A percentile compares a stretch with the other conserved stretches of the same genome.
Evolutionary conservation across 2,797 vertebrate species (phyloP).

Genomic region (Falco concolor): DNA sequence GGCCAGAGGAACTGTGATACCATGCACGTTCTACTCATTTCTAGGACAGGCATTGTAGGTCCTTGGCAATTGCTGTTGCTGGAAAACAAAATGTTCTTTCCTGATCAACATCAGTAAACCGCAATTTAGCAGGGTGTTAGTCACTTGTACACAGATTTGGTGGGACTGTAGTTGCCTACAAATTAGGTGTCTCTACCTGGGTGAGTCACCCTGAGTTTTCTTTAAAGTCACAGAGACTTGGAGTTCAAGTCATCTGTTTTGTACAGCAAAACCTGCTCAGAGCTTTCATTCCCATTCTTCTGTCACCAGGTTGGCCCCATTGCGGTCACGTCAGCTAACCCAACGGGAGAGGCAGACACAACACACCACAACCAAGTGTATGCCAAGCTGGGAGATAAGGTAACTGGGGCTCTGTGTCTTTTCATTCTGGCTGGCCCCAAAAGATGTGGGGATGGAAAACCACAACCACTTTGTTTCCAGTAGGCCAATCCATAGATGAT

Average conservation of each 20-base stretch:
- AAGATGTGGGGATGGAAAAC: neutral
- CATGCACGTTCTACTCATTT: neutral
- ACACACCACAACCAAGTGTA: slow-evolving; percentile 92
- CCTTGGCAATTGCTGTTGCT: neutral
- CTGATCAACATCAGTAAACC: neutral
- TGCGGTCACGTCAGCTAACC: slow-evolving; percentile 89
- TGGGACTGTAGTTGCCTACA: neutral
- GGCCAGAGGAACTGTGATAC: neutral
- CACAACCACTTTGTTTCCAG: neutral
- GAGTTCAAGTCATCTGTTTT: neutral
- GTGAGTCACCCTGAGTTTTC: neutral
- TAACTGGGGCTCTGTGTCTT: slow-evolving; percentile 16
- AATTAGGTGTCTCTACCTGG: neutral
- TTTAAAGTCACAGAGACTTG: neutral
- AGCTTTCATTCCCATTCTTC: neutral
- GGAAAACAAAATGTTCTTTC: neutral
- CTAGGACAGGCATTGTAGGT: neutral
- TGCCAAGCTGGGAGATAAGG: slow-evolving; percentile 86
- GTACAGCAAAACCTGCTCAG: neutral
- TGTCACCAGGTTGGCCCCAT: slow-evolving; percentile 83
- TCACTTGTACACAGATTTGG: neutral
- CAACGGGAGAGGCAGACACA: slow-evolving; percentile 89
- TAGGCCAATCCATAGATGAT: neutral
- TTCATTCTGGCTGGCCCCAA: neutral
- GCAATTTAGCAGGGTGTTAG: neutral